Percentiles rank a stretch among this genome's conserved stretches.
These are phyloP conservation scores for Cotesia chilonis DNA, from an alignment of 1,140 invertebrate species.

Conservation along the genomic window DNA sequence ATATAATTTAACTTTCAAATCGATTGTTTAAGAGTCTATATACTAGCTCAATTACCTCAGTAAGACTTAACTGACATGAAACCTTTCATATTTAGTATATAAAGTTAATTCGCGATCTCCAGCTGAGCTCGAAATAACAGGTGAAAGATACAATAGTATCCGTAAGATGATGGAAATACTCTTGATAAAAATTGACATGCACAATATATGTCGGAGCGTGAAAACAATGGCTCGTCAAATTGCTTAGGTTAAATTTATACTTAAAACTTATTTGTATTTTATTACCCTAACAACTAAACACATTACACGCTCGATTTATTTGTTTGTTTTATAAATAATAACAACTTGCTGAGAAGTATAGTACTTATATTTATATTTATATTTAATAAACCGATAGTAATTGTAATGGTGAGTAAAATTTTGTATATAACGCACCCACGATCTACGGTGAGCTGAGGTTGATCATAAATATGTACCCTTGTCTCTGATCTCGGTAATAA, in stretches of 20 bases:
- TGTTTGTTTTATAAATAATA: background rate
- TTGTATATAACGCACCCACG: background rate
- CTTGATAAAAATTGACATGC: constrained; percentile 28
- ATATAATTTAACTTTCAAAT: too few relatives aligned
- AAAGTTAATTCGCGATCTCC: too few relatives aligned
- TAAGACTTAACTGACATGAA: constrained; percentile 16
- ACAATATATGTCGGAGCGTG: constrained; percentile 3
- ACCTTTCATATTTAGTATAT: constrained; percentile 26
- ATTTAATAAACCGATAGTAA: constrained; percentile 12
- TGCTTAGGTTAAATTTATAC: background rate
- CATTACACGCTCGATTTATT: background rate
- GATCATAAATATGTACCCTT: background rate
- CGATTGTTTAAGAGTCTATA: background rate
- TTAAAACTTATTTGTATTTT: constrained; percentile 1
- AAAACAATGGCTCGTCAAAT: constrained; percentile 24
- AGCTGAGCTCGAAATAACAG: constrained; percentile 11
- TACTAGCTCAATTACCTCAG: background rate
- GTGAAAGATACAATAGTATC: constrained; percentile 7
- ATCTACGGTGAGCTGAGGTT: background rate
- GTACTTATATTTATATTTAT: too few relatives aligned
- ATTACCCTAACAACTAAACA: background rate
- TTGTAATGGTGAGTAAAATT: constrained; percentile 17
- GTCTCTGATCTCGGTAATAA: background rate
- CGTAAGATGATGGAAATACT: background rate
- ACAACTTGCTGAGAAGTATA: background rate